Percentiles rank a stretch among this genome's conserved stretches.
These are phyloP conservation scores for Furcula furcula DNA, from an alignment of 2,888 invertebrate species.

Conservation along the genomic window DNA sequence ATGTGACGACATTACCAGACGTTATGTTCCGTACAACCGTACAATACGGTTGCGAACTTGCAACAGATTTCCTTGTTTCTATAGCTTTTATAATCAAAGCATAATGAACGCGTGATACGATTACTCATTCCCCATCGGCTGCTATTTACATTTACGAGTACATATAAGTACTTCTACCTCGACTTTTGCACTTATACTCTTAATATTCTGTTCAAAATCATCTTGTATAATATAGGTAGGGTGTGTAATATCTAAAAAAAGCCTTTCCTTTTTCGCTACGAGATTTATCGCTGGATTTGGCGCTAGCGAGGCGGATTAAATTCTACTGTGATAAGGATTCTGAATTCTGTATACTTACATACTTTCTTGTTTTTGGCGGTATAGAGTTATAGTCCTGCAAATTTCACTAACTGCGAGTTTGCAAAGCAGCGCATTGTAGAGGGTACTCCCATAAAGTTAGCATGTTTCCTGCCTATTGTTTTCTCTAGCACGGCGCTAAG, in stretches of 20 bases:
- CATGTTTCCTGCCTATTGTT: no score
- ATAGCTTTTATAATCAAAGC: slow-evolving; percentile 13
- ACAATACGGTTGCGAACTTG: no score
- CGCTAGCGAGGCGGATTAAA: slow-evolving; percentile 16
- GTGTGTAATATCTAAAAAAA: slow-evolving; percentile 12
- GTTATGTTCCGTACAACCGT: slow-evolving; percentile 3
- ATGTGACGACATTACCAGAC: slow-evolving; percentile 21
- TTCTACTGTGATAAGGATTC: slow-evolving; percentile 19
- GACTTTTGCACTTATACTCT: slow-evolving; percentile 2
- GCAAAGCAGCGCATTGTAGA: no score
- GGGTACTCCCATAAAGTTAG: no score
- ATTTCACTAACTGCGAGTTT: no score
- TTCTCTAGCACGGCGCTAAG: slow-evolving; percentile 18
- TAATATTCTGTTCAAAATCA: slow-evolving; percentile 2
- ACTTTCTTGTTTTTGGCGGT: slow-evolving; percentile 3
- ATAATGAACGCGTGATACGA: slow-evolving; percentile 16
- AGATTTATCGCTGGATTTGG: slow-evolving; percentile 23
- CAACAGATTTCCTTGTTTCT: slow-evolving; percentile 9
- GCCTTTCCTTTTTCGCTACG: slow-evolving; percentile 7
- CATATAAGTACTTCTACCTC: slow-evolving; percentile 10
- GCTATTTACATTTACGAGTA: slow-evolving; percentile 10
- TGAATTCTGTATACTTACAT: slow-evolving; percentile 10
- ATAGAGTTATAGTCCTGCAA: no score
- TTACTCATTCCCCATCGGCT: slow-evolving; percentile 15
- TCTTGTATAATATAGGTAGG: slow-evolving; percentile 6